These are phyloP conservation scores for Anguilla rostrata DNA, from an alignment of 2,113 vertebrate genomes.

Conservation along the genomic window DNA sequence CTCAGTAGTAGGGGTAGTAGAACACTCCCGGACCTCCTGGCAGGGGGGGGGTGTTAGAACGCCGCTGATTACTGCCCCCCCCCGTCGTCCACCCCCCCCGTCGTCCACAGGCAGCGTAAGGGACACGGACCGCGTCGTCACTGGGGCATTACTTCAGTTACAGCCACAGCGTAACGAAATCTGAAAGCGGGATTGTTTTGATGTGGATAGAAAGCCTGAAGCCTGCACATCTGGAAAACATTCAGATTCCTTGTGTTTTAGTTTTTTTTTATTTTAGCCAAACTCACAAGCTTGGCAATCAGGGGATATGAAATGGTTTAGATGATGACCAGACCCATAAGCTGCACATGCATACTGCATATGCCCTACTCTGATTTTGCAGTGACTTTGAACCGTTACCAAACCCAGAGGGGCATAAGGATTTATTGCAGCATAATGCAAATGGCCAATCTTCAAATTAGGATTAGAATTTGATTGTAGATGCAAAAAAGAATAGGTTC, in stretches of 20 bases:
- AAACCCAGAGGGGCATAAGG: background rate
- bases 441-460: background rate
- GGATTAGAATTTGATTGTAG: background rate
- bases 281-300: constrained; percentile 2
- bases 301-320: background rate
- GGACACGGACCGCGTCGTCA: background rate
- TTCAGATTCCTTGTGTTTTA: constrained; percentile 13
- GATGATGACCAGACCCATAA: background rate
- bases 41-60: too few species aligned
- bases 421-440: background rate
- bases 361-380: background rate
- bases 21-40: background rate
- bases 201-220: constrained; percentile 1
- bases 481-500: background rate
- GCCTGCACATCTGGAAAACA: constrained; percentile 17
- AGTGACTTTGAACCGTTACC: background rate
- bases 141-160: background rate
- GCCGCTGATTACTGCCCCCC: background rate
- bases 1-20: background rate
- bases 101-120: background rate
- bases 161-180: background rate
- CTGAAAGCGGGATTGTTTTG: background rate
- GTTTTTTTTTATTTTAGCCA: background rate
- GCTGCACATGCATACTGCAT: background rate
- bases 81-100: too few species aligned